phyloP scores from a whole-genome alignment of 92 coral and sea anemone species.

The Blastomussa wellsi region DNA sequence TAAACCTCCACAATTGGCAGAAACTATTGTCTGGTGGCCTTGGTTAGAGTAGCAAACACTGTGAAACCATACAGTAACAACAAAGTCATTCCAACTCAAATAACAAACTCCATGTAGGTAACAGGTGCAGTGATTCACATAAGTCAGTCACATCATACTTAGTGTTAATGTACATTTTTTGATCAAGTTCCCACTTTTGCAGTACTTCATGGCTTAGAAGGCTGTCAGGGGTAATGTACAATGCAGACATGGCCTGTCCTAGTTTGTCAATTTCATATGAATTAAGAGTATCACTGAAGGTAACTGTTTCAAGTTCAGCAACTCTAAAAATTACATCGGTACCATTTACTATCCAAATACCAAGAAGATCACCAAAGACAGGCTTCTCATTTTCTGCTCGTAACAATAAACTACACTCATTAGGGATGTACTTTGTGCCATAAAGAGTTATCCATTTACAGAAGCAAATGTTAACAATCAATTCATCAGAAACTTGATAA shows the following conservation, averaged over 20 bases:
- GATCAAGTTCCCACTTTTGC: constrained; percentile 34
- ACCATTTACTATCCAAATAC: constrained; percentile 51
- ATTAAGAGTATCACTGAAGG: constrained; percentile 47
- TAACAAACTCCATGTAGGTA: not conserved
- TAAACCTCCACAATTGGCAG: not conserved
- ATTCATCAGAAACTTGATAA: constrained; percentile 13
- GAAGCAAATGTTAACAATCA: not conserved
- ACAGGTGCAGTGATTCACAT: not conserved
- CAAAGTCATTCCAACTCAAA: constrained; percentile 5
- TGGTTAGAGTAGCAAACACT: not conserved
- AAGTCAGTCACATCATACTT: constrained; percentile 24
- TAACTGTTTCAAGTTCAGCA: too few relatives aligned
- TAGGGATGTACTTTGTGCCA: constrained; percentile 63
- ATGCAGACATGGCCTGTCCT: constrained; percentile 44
- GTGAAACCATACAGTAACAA: not conserved
- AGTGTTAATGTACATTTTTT: constrained; percentile 22
- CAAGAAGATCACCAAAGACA: constrained; percentile 55
- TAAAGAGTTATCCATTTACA: constrained; percentile 56
- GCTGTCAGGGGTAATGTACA: constrained; percentile 40
- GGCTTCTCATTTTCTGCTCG: constrained; percentile 59
- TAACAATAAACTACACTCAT: constrained; percentile 55
- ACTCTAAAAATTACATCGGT: constrained; percentile 37
- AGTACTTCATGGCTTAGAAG: constrained; percentile 48
- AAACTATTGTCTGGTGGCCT: not conserved
- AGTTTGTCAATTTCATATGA: constrained; percentile 65